Evolutionary conservation across 2,797 vertebrate species (phyloP).

Genomic region (Hydrophis major): DNA sequence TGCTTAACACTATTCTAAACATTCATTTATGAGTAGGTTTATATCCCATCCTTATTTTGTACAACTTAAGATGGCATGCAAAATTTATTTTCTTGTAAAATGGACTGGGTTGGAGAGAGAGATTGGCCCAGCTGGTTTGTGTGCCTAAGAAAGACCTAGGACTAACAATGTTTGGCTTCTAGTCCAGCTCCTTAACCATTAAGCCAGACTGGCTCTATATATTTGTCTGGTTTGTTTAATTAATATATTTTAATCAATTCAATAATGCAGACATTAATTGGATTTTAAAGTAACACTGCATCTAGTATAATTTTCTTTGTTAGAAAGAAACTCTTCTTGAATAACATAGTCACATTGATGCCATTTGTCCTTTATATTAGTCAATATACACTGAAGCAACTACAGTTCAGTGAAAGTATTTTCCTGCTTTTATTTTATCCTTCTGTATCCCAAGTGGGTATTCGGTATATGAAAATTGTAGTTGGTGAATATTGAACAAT

Average conservation of each 20-base stretch:
- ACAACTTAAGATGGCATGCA: neutral
- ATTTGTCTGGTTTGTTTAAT: neutral
- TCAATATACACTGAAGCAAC: conserved; percentile 28
- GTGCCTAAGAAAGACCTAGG: neutral
- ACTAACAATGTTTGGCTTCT: neutral
- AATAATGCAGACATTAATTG: neutral
- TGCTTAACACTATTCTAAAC: neutral
- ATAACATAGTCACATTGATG: neutral
- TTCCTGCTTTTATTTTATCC: conserved; percentile 35
- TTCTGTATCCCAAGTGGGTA: conserved; percentile 30
- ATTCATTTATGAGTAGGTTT: neutral
- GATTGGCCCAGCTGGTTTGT: neutral
- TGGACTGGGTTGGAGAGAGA: neutral
- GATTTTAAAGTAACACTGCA: neutral
- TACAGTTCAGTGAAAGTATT: neutral
- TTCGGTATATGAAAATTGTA: conserved; percentile 45
- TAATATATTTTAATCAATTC: neutral
- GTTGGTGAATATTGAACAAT: conserved; percentile 32
- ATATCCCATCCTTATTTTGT: neutral
- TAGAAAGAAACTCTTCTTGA: neutral
- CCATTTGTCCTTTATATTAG: neutral
- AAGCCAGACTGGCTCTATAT: neutral
- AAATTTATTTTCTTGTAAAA: neutral
- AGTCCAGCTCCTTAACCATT: neutral
- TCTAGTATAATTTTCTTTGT: neutral